Evolutionary conservation across 2,797 vertebrate genomes (phyloP).

Genomic region (Gadopsis bispinosus): DNA sequence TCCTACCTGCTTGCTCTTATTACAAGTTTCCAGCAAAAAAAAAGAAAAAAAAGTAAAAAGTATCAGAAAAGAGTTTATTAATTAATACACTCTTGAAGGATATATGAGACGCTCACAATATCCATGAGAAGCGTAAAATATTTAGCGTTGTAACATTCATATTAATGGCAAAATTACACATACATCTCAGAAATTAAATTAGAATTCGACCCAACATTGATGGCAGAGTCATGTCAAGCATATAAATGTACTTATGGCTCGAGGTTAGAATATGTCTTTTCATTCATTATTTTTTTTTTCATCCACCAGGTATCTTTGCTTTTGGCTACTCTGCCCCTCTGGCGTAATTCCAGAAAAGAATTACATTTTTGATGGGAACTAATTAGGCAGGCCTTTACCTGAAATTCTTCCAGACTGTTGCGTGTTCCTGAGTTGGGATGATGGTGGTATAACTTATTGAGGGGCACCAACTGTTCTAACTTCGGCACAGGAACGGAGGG

Average conservation of each 20-base stretch:
- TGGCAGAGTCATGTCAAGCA: conserved; percentile 86
- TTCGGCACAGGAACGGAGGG: conserved; percentile 73
- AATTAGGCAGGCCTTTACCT: conserved; percentile 86
- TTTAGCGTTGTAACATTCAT: conserved; percentile 87
- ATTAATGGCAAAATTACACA: conserved; percentile 90
- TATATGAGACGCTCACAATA: conserved; percentile 86
- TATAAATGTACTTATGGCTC: conserved; percentile 89
- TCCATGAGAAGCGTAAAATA: conserved; percentile 87
- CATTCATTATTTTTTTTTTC: conserved; percentile 82
- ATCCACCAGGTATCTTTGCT: conserved; percentile 85
- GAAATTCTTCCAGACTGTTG: conserved; percentile 82
- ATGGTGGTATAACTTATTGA: conserved; percentile 82
- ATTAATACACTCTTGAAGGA: conserved; percentile 86
- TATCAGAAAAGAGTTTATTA: conserved; percentile 86
- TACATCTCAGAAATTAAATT: conserved; percentile 89
- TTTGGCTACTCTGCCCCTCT: conserved; percentile 84
- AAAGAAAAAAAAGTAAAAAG: conserved; percentile 72
- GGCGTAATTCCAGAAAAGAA: conserved; percentile 86
- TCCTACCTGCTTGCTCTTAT: conserved; percentile 76
- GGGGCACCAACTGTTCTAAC: conserved; percentile 80
- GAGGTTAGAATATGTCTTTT: conserved; percentile 87
- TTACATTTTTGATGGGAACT: conserved; percentile 89
- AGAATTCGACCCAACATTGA: conserved; percentile 87
- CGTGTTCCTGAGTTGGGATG: conserved; percentile 74
- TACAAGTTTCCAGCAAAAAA: conserved; percentile 70